Percentiles rank a stretch among this genome's conserved stretches.
Conservation (phyloP, 2,113 vertebrate species). For the Vombatus ursinus region DNA sequence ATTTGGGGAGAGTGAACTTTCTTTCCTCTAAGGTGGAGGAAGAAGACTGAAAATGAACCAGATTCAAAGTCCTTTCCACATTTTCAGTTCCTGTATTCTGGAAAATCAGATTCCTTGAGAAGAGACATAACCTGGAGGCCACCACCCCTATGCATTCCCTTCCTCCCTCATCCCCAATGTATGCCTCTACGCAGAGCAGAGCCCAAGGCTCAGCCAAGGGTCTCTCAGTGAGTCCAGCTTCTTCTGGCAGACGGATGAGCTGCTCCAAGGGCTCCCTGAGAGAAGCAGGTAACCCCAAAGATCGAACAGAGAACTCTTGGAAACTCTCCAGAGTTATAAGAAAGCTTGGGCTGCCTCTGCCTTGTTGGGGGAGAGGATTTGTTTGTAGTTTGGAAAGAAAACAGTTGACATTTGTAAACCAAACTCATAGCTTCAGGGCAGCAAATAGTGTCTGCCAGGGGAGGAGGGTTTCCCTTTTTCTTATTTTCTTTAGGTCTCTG, state of each 20-base stretch:
- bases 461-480: not conserved
- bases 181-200: not conserved
- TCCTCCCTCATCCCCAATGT: not conserved
- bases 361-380: not conserved
- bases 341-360: rapidly evolving
- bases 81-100: not conserved
- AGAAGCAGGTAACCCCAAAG: not conserved
- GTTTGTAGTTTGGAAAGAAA: not conserved
- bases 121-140: not conserved
- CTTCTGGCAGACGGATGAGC: not conserved
- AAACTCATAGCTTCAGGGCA: not conserved
- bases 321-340: not conserved
- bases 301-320: not conserved
- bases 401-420: not conserved
- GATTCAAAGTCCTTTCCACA: not conserved
- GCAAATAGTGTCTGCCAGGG: not conserved
- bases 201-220: not conserved
- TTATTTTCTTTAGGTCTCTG: not conserved
- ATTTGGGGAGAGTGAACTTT: not conserved
- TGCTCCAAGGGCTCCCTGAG: not conserved
- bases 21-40: not conserved
- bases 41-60: not conserved
- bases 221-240: not conserved
- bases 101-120: not conserved
- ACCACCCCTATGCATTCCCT: not conserved